These are phyloP conservation scores for Trichoplusia ni DNA, from an alignment of 1,140 invertebrate genomes.

Conservation along the genomic window DNA sequence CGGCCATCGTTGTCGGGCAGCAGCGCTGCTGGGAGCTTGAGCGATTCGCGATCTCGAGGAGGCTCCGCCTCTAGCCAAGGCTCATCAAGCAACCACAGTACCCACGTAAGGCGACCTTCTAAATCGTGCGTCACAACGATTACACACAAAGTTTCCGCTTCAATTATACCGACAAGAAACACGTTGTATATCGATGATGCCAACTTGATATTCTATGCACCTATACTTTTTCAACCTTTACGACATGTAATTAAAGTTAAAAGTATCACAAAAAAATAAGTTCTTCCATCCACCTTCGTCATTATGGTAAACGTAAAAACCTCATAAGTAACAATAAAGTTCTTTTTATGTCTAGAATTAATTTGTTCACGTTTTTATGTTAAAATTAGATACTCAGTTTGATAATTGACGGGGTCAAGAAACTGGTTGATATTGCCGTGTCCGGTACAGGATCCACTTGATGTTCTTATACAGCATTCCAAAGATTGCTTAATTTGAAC, in stretches of 20 bases:
- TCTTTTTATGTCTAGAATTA: background rate
- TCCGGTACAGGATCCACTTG: slow-evolving; percentile 43
- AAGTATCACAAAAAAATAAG: slow-evolving; percentile 4
- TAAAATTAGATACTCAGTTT: slow-evolving; percentile 33
- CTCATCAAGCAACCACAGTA: slow-evolving; percentile 88
- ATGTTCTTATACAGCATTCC: slow-evolving; percentile 34
- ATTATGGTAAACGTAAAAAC: background rate
- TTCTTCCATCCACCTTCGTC: background rate
- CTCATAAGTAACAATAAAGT: background rate
- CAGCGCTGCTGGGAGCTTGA: slow-evolving; percentile 63
- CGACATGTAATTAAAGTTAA: background rate
- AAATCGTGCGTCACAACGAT: slow-evolving; percentile 21
- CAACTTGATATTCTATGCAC: slow-evolving; percentile 1
- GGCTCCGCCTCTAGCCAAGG: slow-evolving; percentile 88
- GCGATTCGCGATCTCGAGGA: slow-evolving; percentile 73
- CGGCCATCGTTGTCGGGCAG: slow-evolving; percentile 87
- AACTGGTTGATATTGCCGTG: slow-evolving; percentile 40
- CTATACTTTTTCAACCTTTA: background rate
- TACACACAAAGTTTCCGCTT: slow-evolving; percentile 22
- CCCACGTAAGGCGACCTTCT: slow-evolving; percentile 84
- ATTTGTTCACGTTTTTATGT: slow-evolving; percentile 39
- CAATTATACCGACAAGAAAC: slow-evolving; percentile 19
- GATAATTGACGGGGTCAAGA: slow-evolving; percentile 45
- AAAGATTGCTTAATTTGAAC: slow-evolving; percentile 27
- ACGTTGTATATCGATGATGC: background rate